Conservation (phyloP, 2,888 invertebrate genomes). For the Agrotis segetum region DNA sequence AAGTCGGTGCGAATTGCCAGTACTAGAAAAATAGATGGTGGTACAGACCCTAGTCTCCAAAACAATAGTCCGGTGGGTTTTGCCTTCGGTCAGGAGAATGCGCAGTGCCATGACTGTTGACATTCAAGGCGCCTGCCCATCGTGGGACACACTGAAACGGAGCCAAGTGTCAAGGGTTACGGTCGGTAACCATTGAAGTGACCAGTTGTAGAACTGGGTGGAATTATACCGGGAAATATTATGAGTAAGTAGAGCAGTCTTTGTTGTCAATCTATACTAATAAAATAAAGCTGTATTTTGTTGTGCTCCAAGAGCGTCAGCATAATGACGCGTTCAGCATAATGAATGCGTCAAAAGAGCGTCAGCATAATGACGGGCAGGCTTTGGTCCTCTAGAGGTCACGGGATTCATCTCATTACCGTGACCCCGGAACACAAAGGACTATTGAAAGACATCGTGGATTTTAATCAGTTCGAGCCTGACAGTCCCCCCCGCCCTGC, state of each 20-base stretch:
- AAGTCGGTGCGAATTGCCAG: too few species aligned
- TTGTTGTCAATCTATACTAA: not conserved
- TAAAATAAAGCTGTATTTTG: too few species aligned
- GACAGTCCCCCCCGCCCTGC: too few species aligned
- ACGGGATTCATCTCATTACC: too few species aligned
- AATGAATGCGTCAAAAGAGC: too few species aligned
- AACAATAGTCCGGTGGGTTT: conserved; percentile 51
- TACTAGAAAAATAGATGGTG: not conserved
- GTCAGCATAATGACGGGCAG: too few species aligned
- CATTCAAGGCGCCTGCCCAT: conserved; percentile 66
- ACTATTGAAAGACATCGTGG: too few species aligned
- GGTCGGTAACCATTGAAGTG: conserved; percentile 39
- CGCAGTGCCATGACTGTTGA: conserved; percentile 64
- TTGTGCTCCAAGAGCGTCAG: too few species aligned
- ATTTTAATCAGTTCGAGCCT: too few species aligned
- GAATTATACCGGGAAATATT: conserved; percentile 27
- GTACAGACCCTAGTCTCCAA: conserved; percentile 1
- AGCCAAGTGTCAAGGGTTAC: conserved; percentile 52
- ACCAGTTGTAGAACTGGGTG: conserved; percentile 17
- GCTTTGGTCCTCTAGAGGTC: too few species aligned
- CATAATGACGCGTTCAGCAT: too few species aligned
- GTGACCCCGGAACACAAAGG: too few species aligned
- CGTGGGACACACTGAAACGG: conserved; percentile 54
- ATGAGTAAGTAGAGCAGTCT: conserved; percentile 1
- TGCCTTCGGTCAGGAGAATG: conserved; percentile 58